Conservation (phyloP, 1,140 invertebrate species). For the roundworm (Caenorhabditis elegans) region WBcel235 BX284602.5:1500001-1500500, state of each 20-base stretch:
- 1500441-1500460: not conserved
- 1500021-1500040: no score
- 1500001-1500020: no score
- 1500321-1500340: slow-evolving; percentile 1
- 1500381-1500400: not conserved
- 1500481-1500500: not conserved
- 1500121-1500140: no score
- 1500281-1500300: not conserved
- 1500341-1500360: not conserved
- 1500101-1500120: no score
- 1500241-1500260: slow-evolving; percentile 19
- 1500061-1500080: no score
- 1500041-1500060: no score
- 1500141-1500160: not conserved
- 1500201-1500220: not conserved
- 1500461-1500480: not conserved
- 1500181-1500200: not conserved
- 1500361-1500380: not conserved
- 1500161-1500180: not conserved
- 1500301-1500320: slow-evolving; percentile 1
- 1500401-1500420: not conserved
- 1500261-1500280: slow-evolving; percentile 7
- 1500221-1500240: slow-evolving; percentile 4
- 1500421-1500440: not conserved
- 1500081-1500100: no score